A percentile compares a stretch with the other conserved stretches of the same genome.
Evolutionary conservation across 2,113 vertebrate species (phyloP).

Genomic region (Amblyornis subalaris): DNA sequence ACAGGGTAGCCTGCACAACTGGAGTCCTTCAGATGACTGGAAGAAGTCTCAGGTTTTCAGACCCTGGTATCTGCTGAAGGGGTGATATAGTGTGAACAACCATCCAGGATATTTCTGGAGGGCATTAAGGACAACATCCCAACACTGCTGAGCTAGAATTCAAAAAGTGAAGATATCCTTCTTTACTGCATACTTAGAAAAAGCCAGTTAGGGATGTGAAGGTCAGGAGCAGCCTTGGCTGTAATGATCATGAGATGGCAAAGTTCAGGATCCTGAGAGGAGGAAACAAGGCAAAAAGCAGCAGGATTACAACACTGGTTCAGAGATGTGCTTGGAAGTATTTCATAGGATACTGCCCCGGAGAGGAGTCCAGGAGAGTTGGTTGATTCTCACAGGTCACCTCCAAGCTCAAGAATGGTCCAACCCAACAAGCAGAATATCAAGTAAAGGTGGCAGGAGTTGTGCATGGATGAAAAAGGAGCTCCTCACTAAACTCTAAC

Average conservation of each 20-base stretch:
- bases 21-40: not conserved
- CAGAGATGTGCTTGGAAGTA: not conserved
- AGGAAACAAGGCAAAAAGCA: not conserved
- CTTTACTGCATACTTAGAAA: not conserved
- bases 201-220: not conserved
- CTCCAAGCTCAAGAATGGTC: not conserved
- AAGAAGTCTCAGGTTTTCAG: not conserved
- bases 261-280: not conserved
- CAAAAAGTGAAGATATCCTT: not conserved
- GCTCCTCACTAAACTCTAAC: not conserved
- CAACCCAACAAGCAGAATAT: not conserved
- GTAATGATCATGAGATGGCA: not conserved
- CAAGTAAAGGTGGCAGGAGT: not conserved
- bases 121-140: not conserved
- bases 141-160: not conserved
- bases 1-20: not conserved
- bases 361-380: not conserved
- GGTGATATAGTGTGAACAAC: accelerated
- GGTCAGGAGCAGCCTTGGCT: not conserved
- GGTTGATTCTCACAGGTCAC: not conserved
- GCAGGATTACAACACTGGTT: not conserved
- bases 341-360: not conserved
- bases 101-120: not conserved
- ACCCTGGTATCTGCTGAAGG: not conserved
- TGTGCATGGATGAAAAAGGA: not conserved